Evolutionary conservation across 2,113 vertebrate species (phyloP), one percentile per base, ranked within the genome.

Genomic region (Fukomys damarensis): DNA sequence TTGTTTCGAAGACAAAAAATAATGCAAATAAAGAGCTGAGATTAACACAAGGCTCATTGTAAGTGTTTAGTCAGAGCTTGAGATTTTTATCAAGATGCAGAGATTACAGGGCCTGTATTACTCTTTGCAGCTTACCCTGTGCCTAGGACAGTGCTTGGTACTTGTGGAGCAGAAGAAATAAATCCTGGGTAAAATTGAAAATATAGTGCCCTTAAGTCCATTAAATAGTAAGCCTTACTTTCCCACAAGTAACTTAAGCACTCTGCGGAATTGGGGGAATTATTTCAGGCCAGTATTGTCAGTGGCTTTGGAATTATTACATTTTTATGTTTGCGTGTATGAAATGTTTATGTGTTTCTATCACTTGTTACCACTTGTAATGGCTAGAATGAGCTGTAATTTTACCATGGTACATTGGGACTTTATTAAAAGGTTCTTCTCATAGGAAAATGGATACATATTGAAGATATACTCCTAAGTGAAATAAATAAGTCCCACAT

Each of bases 181-280:
- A 65, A 65, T n/a, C 7, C 6, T 74, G 16, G 49, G 13, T 3
- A 7, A 77, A 84, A 76, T 10, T 58, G 49, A 20, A 59, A 83
- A 7, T 20, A 7, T 17, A 52, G 22, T 30, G n/a, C 14, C 63
- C 43, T 56, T n/a, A 38, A 46, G 59, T 83, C 68, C 30, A 7
- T 89, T 83, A 68, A 63, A 35, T 32, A 38, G 28, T 26, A 63
- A 89, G 54, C 17, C 43, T 76, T 89, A 14, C 92, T 94, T 96
- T 93, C 26, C 83, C 26, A 68, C 56, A 41, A 61, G 77, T 72
- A 54, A 76, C 49, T 58, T 49, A n/a, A 52, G 52, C 24, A 46
- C 30, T 70, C 66, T 28, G 24, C 43, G 46, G 85, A 80, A 43
- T 4, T 16, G 28, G 32, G 20, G 54, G 19, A 22, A 46, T 66